Evolutionary conservation across 2,888 invertebrate genomes (phyloP).

Genomic region (Octonoba sinensis): DNA sequence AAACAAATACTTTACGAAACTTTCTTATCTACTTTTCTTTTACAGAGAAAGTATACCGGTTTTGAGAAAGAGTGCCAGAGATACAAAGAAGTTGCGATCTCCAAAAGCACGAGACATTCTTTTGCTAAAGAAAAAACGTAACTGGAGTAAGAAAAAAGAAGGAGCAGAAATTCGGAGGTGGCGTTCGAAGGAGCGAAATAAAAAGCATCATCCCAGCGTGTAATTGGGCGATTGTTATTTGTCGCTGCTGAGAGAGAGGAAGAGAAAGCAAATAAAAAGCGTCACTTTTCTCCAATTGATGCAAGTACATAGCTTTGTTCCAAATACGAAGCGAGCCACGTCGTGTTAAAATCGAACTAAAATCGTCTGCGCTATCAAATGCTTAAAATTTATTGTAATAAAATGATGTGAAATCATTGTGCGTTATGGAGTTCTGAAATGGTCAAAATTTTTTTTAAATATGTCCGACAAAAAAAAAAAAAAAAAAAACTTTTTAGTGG

Average conservation of each 20-base stretch:
- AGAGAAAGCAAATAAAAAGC: neutral
- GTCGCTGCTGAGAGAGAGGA: slow-evolving; percentile 8
- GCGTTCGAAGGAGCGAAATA: slow-evolving; percentile 26
- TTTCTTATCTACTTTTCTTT: too few species aligned
- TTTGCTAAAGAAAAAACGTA: slow-evolving; percentile 2
- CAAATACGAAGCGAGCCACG: slow-evolving; percentile 43
- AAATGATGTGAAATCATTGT: too few species aligned
- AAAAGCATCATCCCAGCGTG: slow-evolving; percentile 44
- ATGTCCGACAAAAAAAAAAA: neutral
- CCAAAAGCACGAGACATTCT: too few species aligned
- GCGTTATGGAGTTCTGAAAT: neutral
- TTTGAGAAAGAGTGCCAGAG: slow-evolving; percentile 15
- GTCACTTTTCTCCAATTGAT: slow-evolving; percentile 20
- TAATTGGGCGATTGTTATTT: slow-evolving; percentile 53
- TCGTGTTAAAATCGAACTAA: neutral
- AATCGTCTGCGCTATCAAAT: too few species aligned
- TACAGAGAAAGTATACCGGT: too few species aligned
- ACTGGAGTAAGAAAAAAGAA: slow-evolving; percentile 11
- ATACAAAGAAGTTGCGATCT: neutral
- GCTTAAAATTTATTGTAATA: too few species aligned
- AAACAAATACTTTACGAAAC: too few species aligned
- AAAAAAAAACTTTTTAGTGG: too few species aligned
- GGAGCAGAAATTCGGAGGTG: slow-evolving; percentile 7
- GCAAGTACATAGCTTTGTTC: slow-evolving; percentile 18
- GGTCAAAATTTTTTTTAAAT: too few species aligned